A percentile compares a stretch with the other conserved stretches of the same genome.
These are phyloP conservation scores for Virgularia gustaviana DNA, from an alignment of 92 coral and sea anemone species.

Conservation along the genomic window DNA sequence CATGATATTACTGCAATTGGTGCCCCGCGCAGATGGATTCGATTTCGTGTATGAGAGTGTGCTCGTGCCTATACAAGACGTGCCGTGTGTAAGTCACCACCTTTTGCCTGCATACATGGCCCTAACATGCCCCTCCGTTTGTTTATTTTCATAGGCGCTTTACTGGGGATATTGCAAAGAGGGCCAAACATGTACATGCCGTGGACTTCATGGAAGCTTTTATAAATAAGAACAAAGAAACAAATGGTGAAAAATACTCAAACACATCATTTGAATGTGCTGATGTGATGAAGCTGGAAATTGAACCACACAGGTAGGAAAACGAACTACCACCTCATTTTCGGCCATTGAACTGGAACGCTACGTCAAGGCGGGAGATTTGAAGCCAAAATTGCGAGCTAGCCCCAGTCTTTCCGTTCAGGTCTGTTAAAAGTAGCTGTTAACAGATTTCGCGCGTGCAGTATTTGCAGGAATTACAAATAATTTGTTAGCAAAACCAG, in stretches of 20 bases:
- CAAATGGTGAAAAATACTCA: slow-evolving; percentile 53
- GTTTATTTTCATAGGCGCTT: slow-evolving; percentile 59
- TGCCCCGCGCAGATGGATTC: too few species aligned
- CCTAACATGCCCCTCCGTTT: not conserved
- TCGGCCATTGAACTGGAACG: too few species aligned
- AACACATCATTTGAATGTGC: slow-evolving; percentile 68
- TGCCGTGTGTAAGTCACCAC: too few species aligned
- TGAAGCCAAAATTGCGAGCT: too few species aligned
- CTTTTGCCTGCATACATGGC: not conserved
- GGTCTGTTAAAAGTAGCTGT: not conserved
- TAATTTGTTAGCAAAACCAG: too few species aligned
- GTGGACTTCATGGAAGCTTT: slow-evolving; percentile 77
- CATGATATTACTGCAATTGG: too few species aligned
- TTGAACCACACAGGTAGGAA: slow-evolving; percentile 54
- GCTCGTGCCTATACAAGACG: too few species aligned
- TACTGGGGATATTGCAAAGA: slow-evolving; percentile 63
- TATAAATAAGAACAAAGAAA: slow-evolving; percentile 59
- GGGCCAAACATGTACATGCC: slow-evolving; percentile 67
- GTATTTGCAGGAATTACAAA: too few species aligned
- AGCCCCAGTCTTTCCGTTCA: too few species aligned
- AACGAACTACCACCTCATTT: not conserved
- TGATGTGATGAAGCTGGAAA: slow-evolving; percentile 65
- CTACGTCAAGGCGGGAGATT: too few species aligned
- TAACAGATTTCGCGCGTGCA: too few species aligned
- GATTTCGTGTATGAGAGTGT: too few species aligned